phyloP scores from a whole-genome alignment of 2,888 invertebrate genomes.

The Dinocampus coccinellae region DNA sequence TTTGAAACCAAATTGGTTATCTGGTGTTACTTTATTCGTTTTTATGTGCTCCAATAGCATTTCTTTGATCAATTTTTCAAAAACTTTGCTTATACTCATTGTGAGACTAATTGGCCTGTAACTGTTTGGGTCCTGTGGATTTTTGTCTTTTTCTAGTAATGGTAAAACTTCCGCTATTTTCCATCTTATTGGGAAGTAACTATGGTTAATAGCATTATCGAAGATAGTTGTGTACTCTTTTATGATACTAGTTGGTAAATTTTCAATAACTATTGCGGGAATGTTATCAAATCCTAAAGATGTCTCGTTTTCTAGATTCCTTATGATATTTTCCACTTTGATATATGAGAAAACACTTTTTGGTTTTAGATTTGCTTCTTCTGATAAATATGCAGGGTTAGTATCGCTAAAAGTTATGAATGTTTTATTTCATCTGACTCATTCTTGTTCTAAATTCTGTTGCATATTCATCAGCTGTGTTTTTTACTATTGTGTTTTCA shows the following conservation, averaged over 20 bases:
- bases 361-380: not conserved
- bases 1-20: not conserved
- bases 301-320: constrained; percentile 33
- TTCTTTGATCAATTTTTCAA: not conserved
- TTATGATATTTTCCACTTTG: not conserved
- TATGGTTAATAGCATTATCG: constrained; percentile 34
- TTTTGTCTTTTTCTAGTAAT: constrained; percentile 23
- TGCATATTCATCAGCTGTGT: not conserved
- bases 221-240: constrained; percentile 25
- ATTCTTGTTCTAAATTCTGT: not conserved
- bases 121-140: not conserved
- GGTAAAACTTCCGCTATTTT: constrained; percentile 35
- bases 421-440: not conserved
- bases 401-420: constrained; percentile 4
- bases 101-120: not conserved
- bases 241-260: constrained; percentile 9
- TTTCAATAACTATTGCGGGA: constrained; percentile 33
- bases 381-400: not conserved
- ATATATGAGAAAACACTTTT: not conserved
- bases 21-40: not conserved
- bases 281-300: constrained; percentile 36
- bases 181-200: constrained; percentile 32
- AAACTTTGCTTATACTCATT: not conserved
- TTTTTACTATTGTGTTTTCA: not conserved
- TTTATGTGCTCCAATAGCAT: not conserved